Evolutionary conservation across 2,113 vertebrate species (phyloP).

Genomic region (Rhizomys pruinosus): DNA sequence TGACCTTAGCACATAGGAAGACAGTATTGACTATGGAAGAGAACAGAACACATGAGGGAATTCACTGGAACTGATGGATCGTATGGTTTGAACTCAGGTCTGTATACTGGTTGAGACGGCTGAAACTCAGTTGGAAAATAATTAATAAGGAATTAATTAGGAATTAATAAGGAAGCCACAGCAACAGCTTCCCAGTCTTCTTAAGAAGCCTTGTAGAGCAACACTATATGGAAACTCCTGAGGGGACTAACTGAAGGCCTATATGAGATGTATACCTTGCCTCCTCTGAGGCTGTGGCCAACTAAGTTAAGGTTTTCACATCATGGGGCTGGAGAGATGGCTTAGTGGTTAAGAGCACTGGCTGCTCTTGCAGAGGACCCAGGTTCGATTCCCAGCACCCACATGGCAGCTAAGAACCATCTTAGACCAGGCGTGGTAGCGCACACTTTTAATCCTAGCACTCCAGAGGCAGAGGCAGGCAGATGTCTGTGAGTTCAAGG

Average conservation of each 20-base stretch:
- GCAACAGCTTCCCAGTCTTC: not conserved
- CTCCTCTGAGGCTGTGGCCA: not conserved
- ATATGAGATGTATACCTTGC: fast-evolving
- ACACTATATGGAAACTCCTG: not conserved
- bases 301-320: not conserved
- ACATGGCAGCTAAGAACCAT: no score
- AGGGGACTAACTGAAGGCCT: not conserved
- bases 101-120: not conserved
- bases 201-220: not conserved
- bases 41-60: not conserved
- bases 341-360: no score
- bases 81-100: not conserved
- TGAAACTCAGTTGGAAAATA: not conserved
- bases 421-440: no score
- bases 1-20: not conserved
- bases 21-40: not conserved
- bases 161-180: not conserved
- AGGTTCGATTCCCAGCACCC: no score
- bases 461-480: no score
- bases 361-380: no score
- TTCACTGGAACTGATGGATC: no score
- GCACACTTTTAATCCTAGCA: no score
- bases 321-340: no score
- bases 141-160: not conserved
- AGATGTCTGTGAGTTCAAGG: no score